Conservation (phyloP, 2,888 invertebrate genomes). For the Ophion costatus region DNA sequence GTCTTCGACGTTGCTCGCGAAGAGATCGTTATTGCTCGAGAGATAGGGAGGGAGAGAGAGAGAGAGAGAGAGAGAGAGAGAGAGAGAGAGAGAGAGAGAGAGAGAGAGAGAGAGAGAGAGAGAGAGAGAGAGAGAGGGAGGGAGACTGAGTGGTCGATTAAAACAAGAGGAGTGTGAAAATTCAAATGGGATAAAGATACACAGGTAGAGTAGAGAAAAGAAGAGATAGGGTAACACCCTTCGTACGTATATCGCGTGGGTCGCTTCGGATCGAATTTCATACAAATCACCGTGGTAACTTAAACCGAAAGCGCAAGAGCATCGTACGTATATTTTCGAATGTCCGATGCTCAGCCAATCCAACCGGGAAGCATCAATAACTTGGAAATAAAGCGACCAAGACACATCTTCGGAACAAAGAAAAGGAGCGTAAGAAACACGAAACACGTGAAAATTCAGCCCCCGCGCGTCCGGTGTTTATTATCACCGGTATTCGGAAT, state of each 20-base stretch:
- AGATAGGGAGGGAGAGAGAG: conserved; percentile 9
- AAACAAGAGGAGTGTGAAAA: conserved; percentile 64
- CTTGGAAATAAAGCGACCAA: conserved; percentile 52
- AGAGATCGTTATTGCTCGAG: conserved; percentile 46
- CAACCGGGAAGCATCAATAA: conserved; percentile 76
- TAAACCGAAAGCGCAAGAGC: conserved; percentile 76
- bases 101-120: conserved; percentile 40
- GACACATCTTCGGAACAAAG: conserved; percentile 10
- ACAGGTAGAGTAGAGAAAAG: conserved; percentile 45
- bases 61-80: too few species aligned
- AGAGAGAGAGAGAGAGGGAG: conserved; percentile 2
- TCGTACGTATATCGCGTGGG: conserved; percentile 73
- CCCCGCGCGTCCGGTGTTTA: conserved; percentile 50
- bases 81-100: too few species aligned
- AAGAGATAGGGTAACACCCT: conserved; percentile 36
- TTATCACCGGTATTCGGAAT: conserved; percentile 43
- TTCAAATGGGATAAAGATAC: conserved; percentile 66
- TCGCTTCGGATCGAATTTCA: conserved; percentile 79
- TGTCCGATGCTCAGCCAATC: conserved; percentile 64
- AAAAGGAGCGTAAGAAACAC: conserved; percentile 11
- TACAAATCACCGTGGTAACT: conserved; percentile 81
- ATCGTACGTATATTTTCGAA: conserved; percentile 32
- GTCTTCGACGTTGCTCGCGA: conserved; percentile 69
- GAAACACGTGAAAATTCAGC: conserved; percentile 43
- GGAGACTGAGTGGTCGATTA: conserved; percentile 56